Evolutionary conservation across 2,797 vertebrate species (phyloP).

Genomic region (Ctenosaura bakeri): DNA sequence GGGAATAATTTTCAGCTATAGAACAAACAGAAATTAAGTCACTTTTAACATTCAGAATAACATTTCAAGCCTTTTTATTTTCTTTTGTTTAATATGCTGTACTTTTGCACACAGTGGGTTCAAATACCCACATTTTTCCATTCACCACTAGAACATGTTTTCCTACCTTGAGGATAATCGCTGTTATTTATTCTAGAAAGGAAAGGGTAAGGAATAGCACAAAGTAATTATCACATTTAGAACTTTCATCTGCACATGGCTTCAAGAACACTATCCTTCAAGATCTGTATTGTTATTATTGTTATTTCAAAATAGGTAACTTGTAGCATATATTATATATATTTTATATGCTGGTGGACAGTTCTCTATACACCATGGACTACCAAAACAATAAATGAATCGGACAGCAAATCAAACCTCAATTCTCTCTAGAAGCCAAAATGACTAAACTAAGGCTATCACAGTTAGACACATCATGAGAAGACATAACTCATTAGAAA

Average conservation of each 20-base stretch:
- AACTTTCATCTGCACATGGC: not conserved
- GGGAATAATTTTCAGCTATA: slow-evolving; percentile 30
- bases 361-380: no score
- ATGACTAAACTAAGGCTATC: no score
- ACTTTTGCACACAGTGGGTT: not conserved
- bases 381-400: no score
- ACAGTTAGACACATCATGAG: no score
- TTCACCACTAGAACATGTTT: not conserved
- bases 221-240: not conserved
- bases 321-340: slow-evolving; percentile 23
- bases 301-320: no score
- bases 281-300: not conserved
- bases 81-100: not conserved
- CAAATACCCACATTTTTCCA: not conserved
- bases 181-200: slow-evolving; percentile 25
- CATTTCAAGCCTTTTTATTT: not conserved
- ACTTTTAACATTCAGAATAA: slow-evolving; percentile 3
- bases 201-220: not conserved
- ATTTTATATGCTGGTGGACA: not conserved
- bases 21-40: not conserved
- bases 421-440: no score
- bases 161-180: slow-evolving; percentile 14
- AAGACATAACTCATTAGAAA: no score
- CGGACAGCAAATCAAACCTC: no score
- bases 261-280: slow-evolving; percentile 30